Evolutionary conservation across 23 tunicate species (phyloP), one percentile per base, ranked within the genome.

Genomic region (Styela plicata): DNA sequence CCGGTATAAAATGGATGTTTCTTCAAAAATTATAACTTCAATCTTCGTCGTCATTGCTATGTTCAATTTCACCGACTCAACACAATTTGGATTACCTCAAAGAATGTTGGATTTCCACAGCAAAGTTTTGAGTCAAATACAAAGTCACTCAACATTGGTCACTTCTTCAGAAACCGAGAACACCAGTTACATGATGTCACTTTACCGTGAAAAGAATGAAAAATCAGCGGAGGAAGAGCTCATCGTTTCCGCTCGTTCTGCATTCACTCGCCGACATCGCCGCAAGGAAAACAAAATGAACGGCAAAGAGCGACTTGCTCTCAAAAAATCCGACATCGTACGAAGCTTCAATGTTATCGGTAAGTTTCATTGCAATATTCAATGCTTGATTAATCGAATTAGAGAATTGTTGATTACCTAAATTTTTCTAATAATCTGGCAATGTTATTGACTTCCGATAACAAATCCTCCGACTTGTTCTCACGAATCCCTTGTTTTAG

Each of bases 261-360:
- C 31, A 27, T 25, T 27, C 22, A 27, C 30, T 27, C 71, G 71
- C 20, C 52, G 63, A 31, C 31, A 44, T 22, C 25, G 30, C 20
- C 61, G 19, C 34, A 71, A 37, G 19, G 13, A 67, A 16, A 83
- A 80, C 37, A 30, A 31, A 21, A 21, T 71, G 34, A 71, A 22
- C 79, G 34, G 31, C 35, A 89, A 85, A 63, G 74, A 74, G 36
- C 62, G 64, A 44, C 32, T 53, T 28, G 96, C 88, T 3, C 31
- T 90, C 44, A 85, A 69, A 77, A 74, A 74, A 69, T 90, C 96
- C 20, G 89, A 90, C 62, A 65, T 81, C 27, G 86, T 90, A 31
- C 73, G 96, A 57, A 79, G 96, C 67, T 85, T 90, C 36, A 63
- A 69, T 25, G 78, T 78, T 23, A 73, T 86, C 63, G 96, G 96